phyloP scores from a whole-genome alignment of 1,140 invertebrate genomes.

The Armadillidium nasatum region DNA sequence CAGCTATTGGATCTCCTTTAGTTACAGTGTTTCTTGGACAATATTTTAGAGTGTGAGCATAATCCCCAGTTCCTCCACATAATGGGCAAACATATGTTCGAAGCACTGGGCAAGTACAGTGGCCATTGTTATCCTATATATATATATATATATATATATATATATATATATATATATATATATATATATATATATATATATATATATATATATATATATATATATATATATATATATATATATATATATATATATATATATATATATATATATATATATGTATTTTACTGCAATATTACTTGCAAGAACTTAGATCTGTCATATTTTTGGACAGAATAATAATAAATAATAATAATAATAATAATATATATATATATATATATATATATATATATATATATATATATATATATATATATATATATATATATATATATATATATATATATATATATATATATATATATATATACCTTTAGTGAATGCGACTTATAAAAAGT shows the following conservation, averaged over 20 bases:
- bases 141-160: constrained; percentile 16
- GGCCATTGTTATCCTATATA: constrained; percentile 56
- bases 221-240: constrained; percentile 20
- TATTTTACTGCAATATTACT: no score
- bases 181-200: constrained; percentile 20
- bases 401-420: background rate
- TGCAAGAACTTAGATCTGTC: no score
- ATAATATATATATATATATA: constrained; percentile 19
- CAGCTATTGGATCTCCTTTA: constrained; percentile 39
- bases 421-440: background rate
- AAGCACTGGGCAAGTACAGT: constrained; percentile 63
- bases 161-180: constrained; percentile 4
- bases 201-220: constrained; percentile 17
- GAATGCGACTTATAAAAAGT: constrained; percentile 40
- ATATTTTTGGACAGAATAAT: no score
- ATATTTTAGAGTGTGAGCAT: constrained; percentile 72
- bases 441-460: background rate
- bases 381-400: background rate
- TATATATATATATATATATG: no score
- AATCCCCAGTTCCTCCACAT: constrained; percentile 63
- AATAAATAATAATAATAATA: background rate
- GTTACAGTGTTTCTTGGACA: constrained; percentile 55
- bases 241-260: background rate
- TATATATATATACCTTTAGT: constrained; percentile 31
- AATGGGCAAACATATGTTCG: constrained; percentile 63